phyloP scores from a whole-genome alignment of 2,113 vertebrate genomes.

The Paracyprichromis sp. region DNA sequence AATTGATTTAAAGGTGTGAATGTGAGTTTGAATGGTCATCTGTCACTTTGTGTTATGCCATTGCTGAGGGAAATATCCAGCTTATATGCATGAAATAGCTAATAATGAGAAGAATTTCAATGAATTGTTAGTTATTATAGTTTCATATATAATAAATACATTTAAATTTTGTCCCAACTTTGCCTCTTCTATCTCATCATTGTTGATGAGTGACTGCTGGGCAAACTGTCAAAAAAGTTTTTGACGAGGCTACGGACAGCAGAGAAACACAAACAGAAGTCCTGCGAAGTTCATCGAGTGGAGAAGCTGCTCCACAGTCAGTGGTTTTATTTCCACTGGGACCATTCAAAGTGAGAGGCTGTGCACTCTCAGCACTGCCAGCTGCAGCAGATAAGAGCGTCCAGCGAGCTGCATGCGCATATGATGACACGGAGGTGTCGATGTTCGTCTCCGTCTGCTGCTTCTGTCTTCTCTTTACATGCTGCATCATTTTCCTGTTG shows the following conservation, averaged over 20 bases:
- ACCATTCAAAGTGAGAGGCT: neutral
- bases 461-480: neutral
- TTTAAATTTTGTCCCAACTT: neutral
- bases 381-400: slow-evolving; percentile 26
- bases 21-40: neutral
- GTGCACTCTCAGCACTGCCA: neutral
- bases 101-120: neutral
- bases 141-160: neutral
- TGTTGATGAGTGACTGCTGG: neutral
- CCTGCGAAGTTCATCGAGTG: neutral
- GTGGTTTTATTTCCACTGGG: slow-evolving; percentile 13
- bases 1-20: neutral
- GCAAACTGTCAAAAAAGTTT: neutral
- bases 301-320: neutral
- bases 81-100: neutral
- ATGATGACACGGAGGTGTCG: slow-evolving; percentile 13
- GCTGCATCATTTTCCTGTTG: neutral
- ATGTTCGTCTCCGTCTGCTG: slow-evolving; percentile 19
- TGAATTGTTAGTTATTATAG: neutral
- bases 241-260: neutral
- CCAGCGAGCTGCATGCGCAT: neutral
- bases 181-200: neutral
- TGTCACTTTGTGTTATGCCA: neutral
- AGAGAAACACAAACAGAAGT: neutral
- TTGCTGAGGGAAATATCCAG: neutral